phyloP scores from a whole-genome alignment of 2,113 vertebrate species.

The Alaudala cheleensis region DNA sequence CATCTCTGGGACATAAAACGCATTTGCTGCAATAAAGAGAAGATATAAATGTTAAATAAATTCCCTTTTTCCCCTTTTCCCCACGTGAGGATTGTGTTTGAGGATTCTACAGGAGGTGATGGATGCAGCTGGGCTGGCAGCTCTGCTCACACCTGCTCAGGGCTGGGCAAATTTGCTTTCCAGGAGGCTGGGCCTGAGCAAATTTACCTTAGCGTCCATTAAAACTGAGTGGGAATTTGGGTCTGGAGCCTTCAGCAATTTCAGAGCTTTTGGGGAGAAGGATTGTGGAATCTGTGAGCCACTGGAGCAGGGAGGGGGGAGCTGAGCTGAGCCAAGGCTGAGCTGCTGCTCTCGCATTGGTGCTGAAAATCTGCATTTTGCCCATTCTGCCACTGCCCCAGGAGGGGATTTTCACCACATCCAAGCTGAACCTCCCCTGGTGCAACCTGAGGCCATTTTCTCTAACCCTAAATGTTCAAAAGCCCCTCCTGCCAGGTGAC shows the following conservation, averaged over 20 bases:
- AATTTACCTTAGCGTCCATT: slow-evolving; percentile 12
- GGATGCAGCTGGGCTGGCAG: not conserved
- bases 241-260: not conserved
- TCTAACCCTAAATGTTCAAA: fast-evolving
- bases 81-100: not conserved
- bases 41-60: slow-evolving; percentile 27
- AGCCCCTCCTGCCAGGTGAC: not conserved
- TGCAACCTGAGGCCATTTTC: not conserved
- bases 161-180: slow-evolving; percentile 41
- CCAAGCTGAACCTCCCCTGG: not conserved
- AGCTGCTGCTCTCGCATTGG: not conserved
- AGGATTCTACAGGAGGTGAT: not conserved
- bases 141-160: not conserved
- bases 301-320: not conserved
- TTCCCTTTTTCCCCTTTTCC: not conserved
- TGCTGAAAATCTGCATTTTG: not conserved
- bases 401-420: not conserved
- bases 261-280: not conserved
- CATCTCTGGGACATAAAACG: slow-evolving; percentile 3
- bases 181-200: not conserved
- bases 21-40: slow-evolving; percentile 32
- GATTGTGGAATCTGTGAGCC: not conserved
- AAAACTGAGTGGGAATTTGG: not conserved
- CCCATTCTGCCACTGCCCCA: not conserved
- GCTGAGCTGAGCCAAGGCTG: too few relatives aligned